Evolutionary conservation across 2,797 vertebrate species (phyloP), one percentile per base, ranked within the genome.

Genomic region (Salmo trutta): DNA sequence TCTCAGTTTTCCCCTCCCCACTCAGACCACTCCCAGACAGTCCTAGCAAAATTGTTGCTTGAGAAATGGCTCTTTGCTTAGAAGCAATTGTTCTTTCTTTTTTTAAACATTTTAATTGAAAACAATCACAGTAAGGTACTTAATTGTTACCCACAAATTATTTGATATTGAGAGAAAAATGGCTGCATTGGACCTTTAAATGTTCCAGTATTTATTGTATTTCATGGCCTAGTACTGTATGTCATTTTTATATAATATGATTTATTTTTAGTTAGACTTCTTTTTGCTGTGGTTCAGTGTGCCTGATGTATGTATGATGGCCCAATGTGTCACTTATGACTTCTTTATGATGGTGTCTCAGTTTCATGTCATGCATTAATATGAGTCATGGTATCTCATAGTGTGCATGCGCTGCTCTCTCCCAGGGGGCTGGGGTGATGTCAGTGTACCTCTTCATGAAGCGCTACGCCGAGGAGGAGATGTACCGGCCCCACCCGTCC

Each of bases 361-460:
- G 53, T 54, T 17, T 56, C 19, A 8, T 8, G n/a, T 62, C 56
- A 62, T 8, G 56, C 5, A 21, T 62, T 21, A n/a, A n/a, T n/a
- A 62, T 62, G 54, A 59, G 54, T 59, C 56, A 62, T 62, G n/a
- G n/a, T 69, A 3, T 59, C 17, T 72, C 29, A n/a, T 47, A 3
- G 6, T 47, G 0, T 36, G 8, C 51, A 12, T 51, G 17, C 73
- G 0, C 82, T 27, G 78, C 2, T 81, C 54, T 62, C 6, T 65
- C 17, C 12, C 90, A 97, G 97, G 96, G 96, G 0, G 96, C 97
- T 0, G 97, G 97, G 0, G 97, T 98, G 81, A 97, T 98, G 96
- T 98, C 97, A 0, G 96, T 98, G 80, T 98, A 98, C 91, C 93
- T 98, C 73, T 98, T 98, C 91, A 98, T 97, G 93, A 98, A 97